Evolutionary conservation across 2,113 vertebrate species (phyloP).

Genomic region (Gymnogyps californianus): DNA sequence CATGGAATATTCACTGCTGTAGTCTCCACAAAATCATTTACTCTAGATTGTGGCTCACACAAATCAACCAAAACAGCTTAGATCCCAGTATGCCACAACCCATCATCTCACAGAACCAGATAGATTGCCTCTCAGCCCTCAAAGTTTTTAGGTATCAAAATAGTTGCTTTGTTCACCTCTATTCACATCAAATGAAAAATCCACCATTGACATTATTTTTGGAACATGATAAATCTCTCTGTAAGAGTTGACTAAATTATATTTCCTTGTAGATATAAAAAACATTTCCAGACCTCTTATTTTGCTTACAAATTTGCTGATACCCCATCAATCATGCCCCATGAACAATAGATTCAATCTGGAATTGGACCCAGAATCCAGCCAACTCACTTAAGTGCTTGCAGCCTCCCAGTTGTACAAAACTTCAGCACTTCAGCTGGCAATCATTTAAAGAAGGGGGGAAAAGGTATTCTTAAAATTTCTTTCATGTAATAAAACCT

Average conservation of each 20-base stretch:
- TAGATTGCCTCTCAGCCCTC: neutral
- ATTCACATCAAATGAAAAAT: neutral
- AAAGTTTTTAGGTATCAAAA: neutral
- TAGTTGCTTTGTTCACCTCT: neutral
- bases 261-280: neutral
- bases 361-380: neutral
- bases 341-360: neutral
- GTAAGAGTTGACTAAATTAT: neutral
- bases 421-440: slow-evolving; percentile 41
- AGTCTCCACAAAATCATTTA: neutral
- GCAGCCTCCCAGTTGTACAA: slow-evolving; percentile 1
- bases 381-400: neutral
- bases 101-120: neutral
- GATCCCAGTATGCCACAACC: neutral
- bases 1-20: neutral
- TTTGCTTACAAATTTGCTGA: neutral
- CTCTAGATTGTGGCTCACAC: neutral
- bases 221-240: neutral
- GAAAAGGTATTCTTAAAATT: slow-evolving; percentile 25
- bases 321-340: neutral
- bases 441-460: neutral
- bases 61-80: neutral
- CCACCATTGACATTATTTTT: neutral
- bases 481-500: slow-evolving; percentile 61
- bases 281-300: neutral